phyloP scores from a whole-genome alignment of 2,797 vertebrate genomes.

The Anabas testudineus region DNA sequence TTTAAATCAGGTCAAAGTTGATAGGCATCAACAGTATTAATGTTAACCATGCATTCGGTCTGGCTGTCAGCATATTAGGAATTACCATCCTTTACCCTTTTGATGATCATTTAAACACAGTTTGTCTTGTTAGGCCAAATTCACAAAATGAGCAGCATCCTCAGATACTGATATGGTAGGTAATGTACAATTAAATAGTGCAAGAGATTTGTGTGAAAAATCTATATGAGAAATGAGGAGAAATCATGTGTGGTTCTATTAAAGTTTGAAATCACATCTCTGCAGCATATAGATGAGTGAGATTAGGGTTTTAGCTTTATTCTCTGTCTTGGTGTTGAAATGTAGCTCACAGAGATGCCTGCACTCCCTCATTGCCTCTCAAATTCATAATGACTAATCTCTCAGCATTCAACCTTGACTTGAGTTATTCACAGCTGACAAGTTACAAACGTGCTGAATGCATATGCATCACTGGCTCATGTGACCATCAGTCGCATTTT shows the following conservation, averaged over 20 bases:
- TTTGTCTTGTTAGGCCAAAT: neutral
- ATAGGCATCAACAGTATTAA: neutral
- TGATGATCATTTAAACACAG: neutral
- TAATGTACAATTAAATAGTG: neutral
- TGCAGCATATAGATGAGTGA: neutral
- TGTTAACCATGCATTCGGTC: neutral
- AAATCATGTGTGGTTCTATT: neutral
- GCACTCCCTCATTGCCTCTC: slow-evolving; percentile 77
- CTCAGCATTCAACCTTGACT: slow-evolving; percentile 86
- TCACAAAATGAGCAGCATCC: neutral
- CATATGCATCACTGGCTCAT: slow-evolving; percentile 84
- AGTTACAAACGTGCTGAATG: slow-evolving; percentile 87
- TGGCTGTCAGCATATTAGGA: neutral
- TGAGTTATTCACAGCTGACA: slow-evolving; percentile 88
- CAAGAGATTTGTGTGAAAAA: neutral
- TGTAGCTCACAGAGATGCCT: slow-evolving; percentile 9
- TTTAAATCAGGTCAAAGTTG: neutral
- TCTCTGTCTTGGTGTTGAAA: slow-evolving; percentile 15
- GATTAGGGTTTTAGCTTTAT: neutral
- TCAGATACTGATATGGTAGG: neutral
- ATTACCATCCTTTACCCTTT: neutral
- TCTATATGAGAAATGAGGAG: neutral
- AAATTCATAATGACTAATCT: slow-evolving; percentile 88
- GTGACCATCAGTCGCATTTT: slow-evolving; percentile 86
- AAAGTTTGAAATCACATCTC: slow-evolving; percentile 2